Percentiles rank a stretch among this genome's conserved stretches.
These are phyloP conservation scores for Hirundichthys speculiger DNA, from an alignment of 2,113 vertebrate species.

Conservation along the genomic window DNA sequence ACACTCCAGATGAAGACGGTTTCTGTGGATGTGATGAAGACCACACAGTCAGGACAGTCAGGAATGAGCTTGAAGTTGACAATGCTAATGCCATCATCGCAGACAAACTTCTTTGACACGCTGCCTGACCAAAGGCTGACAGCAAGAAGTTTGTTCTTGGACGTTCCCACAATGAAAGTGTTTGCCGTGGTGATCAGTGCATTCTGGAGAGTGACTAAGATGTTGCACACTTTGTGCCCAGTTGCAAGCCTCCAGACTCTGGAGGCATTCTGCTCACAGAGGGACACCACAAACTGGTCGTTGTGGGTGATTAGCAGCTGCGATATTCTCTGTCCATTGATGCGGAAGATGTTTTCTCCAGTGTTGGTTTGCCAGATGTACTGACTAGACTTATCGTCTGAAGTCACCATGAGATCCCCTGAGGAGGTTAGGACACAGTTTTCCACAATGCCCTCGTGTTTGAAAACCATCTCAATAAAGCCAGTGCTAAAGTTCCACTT, in stretches of 20 bases:
- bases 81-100: conserved; percentile 94
- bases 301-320: conserved; percentile 98
- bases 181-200: conserved; percentile 97
- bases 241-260: conserved; percentile 96
- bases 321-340: conserved; percentile 94
- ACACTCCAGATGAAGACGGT: conserved; percentile 96
- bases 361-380: conserved; percentile 96
- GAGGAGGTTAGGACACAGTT: conserved; percentile 95
- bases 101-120: conserved; percentile 97
- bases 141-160: conserved; percentile 95
- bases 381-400: conserved; percentile 96
- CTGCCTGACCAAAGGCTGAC: conserved; percentile 99
- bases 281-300: conserved; percentile 98
- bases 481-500: conserved; percentile 98
- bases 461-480: conserved; percentile 96
- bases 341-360: conserved; percentile 96
- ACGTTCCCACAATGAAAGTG: conserved; percentile 94
- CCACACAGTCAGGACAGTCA: conserved; percentile 93
- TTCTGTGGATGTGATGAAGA: conserved; percentile 95
- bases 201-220: conserved; percentile 95
- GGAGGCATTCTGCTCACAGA: conserved; percentile 96
- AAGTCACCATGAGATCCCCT: conserved; percentile 95
- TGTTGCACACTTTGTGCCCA: conserved; percentile 97
- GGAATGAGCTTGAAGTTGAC: conserved; percentile 95
- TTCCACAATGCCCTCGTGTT: conserved; percentile 96